Percentiles rank a stretch among this genome's conserved stretches.
Conservation (phyloP, 1,140 invertebrate genomes). For the Colletes latitarsis region DNA sequence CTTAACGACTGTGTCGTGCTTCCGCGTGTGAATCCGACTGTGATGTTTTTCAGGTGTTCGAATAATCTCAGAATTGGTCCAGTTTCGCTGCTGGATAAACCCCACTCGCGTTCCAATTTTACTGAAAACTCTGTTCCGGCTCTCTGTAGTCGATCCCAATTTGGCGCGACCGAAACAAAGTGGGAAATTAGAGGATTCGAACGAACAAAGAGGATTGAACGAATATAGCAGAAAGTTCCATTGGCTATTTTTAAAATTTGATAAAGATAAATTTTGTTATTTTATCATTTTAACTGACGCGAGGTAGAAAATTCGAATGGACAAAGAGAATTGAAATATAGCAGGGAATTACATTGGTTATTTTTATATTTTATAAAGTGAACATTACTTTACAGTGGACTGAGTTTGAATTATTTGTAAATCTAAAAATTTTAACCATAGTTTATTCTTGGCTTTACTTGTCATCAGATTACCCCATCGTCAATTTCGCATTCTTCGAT, state of each 20-base stretch:
- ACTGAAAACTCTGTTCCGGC: not conserved
- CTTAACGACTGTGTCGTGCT: conserved; percentile 48
- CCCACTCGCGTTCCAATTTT: not conserved
- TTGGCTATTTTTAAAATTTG: not conserved
- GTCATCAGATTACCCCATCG: too few relatives aligned
- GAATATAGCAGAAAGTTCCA: not conserved
- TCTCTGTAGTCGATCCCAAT: not conserved
- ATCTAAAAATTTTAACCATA: too few relatives aligned
- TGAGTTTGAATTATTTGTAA: too few relatives aligned
- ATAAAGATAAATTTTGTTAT: not conserved
- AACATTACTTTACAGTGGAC: too few relatives aligned
- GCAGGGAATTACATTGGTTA: too few relatives aligned
- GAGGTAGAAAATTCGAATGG: too few relatives aligned
- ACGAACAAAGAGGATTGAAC: not conserved
- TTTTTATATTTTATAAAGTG: too few relatives aligned
- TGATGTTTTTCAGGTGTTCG: conserved; percentile 30
- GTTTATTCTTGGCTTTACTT: too few relatives aligned
- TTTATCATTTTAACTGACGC: too few relatives aligned
- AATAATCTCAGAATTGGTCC: not conserved
- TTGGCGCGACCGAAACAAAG: not conserved
- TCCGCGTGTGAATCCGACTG: conserved; percentile 20
- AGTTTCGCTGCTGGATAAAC: not conserved
- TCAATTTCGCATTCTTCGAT: too few relatives aligned
- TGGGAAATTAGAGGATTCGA: not conserved
- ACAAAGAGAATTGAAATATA: too few relatives aligned